Evolutionary conservation across 2,888 invertebrate species (phyloP), one percentile per base, ranked within the genome.

Genomic region (Fragum whitleyi): DNA sequence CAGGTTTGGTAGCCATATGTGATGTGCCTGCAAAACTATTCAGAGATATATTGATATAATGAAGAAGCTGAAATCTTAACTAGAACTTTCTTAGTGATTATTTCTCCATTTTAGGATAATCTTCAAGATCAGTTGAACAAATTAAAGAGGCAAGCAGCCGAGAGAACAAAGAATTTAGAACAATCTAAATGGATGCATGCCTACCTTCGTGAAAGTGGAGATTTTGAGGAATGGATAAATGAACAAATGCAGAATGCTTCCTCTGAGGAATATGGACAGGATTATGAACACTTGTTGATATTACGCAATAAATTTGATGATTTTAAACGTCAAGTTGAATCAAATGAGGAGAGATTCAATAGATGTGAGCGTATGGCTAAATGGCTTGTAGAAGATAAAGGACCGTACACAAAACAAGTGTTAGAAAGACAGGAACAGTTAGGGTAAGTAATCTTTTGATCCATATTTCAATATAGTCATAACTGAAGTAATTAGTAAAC

Each of bases 261-360:
- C 19, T 97, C 97, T 23, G 99, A 99, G 94, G 99, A 99, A 94
- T 99, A 99, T 93, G 99, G 99, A 0, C 96, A 97, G 79, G 99
- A 99, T 93, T 97, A 98, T 23, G 99, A 99, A 92, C 99, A 99
- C 97, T 81, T 93, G n/a, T 83, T 89, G 87, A 96, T 97, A 19
- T 94, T 99, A 61, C 97, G 98, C 91, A 95, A 95, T 89, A 95
- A 97, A 89, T 99, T 99, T 94, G 98, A 98, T 90, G 97, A 97
- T 88, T 98, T 98, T 95, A 96, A 96, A 5, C 97, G 92, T 36
- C 95, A 97, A 83, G 94, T 99, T 53, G 94, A 95, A 91, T 97
- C 97, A 0, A 98, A 97, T 91, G 97, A 98, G 91, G 96, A 97
- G 36, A 96, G 98, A 74, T 97, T 98, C 26, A 96, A 96, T 65